A percentile compares a stretch with the other conserved stretches of the same genome.
These are phyloP conservation scores for Andrena chrysosceles DNA, from an alignment of 2,888 invertebrate species.

Conservation along the genomic window DNA sequence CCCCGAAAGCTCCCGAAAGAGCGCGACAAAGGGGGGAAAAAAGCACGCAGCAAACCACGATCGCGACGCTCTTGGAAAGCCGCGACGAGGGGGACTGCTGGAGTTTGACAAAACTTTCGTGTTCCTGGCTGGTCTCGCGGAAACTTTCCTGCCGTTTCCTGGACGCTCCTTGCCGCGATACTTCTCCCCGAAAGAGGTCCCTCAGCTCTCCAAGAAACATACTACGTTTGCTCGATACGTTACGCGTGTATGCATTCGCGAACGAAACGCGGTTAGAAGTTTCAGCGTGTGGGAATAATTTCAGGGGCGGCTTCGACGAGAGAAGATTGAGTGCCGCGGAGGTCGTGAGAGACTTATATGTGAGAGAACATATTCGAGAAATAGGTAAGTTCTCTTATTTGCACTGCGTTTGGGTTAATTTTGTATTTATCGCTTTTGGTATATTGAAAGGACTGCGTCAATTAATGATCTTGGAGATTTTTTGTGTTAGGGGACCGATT, in stretches of 20 bases:
- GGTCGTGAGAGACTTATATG: background rate
- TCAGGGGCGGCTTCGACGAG: slow-evolving; percentile 4
- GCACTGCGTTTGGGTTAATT: background rate
- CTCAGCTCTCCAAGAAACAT: slow-evolving; percentile 13
- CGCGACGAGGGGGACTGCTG: background rate
- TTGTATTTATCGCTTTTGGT: background rate
- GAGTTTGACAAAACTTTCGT: slow-evolving; percentile 30
- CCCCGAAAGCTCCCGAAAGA: slow-evolving; percentile 70
- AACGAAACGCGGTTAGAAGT: slow-evolving; percentile 32
- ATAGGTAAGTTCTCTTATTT: background rate
- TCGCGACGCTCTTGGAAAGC: slow-evolving; percentile 65
- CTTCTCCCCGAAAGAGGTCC: background rate
- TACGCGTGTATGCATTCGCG: slow-evolving; percentile 11
- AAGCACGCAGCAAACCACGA: slow-evolving; percentile 55
- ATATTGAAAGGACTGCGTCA: too few species aligned
- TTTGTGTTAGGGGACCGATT: too few species aligned
- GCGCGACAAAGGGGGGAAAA: slow-evolving; percentile 60
- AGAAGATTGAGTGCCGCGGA: background rate
- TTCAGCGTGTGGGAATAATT: slow-evolving; percentile 24
- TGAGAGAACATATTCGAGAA: background rate
- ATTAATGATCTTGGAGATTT: too few species aligned
- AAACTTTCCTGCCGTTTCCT: slow-evolving; percentile 44
- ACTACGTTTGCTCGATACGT: slow-evolving; percentile 1
- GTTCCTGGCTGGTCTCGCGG: slow-evolving; percentile 10
- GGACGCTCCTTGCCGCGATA: slow-evolving; percentile 19